Evolutionary conservation across 2,797 vertebrate genomes (phyloP).

Genomic region (Bufotes viridis): DNA sequence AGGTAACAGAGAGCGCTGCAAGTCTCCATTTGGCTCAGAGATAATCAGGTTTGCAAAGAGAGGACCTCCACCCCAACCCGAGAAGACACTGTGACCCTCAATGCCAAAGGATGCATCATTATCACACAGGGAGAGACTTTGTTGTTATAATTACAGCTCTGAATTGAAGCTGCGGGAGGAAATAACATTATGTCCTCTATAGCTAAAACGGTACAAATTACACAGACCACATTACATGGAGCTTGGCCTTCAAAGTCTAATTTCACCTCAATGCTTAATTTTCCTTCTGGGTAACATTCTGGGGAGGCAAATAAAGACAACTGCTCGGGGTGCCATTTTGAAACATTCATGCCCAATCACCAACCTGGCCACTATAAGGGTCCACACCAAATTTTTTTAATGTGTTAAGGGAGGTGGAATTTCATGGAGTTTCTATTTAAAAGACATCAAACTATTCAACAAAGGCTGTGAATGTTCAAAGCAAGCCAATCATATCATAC

Average conservation of each 20-base stretch:
- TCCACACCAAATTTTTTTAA: too few species aligned
- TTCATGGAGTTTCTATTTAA: too few species aligned
- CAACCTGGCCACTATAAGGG: too few species aligned
- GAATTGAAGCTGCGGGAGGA: neutral
- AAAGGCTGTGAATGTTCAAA: too few species aligned
- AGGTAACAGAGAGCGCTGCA: neutral
- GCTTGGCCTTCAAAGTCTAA: neutral
- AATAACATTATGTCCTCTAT: neutral
- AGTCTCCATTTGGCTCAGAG: neutral
- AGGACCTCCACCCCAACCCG: neutral
- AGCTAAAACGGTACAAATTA: neutral
- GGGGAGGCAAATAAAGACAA: neutral
- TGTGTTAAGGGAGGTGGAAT: too few species aligned
- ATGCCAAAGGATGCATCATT: neutral
- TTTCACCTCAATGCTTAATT: neutral
- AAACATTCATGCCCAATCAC: neutral
- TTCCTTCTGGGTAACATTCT: too few species aligned
- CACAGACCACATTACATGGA: neutral
- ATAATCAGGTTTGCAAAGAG: neutral
- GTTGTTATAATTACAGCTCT: neutral
- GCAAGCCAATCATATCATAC: too few species aligned
- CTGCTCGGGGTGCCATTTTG: too few species aligned
- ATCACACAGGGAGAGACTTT: neutral
- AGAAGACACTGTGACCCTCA: neutral
- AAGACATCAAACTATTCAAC: too few species aligned